Conservation (phyloP, 2,797 vertebrate species). For the Chaetophractus vellerosus region DNA sequence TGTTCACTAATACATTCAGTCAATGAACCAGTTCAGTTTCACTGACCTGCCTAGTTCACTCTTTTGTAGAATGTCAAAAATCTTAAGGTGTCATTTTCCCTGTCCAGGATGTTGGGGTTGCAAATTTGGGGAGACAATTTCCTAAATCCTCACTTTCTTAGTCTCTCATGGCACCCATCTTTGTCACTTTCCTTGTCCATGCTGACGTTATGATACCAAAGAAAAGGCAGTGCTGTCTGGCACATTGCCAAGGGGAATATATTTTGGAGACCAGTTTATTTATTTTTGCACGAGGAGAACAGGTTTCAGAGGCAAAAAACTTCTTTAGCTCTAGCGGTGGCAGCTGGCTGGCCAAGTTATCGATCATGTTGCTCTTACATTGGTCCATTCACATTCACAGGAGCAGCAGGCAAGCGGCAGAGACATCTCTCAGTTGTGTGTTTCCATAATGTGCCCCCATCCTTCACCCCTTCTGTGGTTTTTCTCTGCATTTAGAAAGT, state of each 20-base stretch:
- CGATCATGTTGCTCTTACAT: constrained; percentile 64
- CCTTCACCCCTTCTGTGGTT: constrained; percentile 81
- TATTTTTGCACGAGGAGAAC: background rate
- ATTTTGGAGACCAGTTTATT: background rate
- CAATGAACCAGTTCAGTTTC: background rate
- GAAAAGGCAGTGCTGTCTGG: background rate
- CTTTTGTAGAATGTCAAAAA: background rate
- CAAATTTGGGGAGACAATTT: background rate
- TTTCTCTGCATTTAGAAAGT: constrained; percentile 87
- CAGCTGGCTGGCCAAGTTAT: constrained; percentile 70
- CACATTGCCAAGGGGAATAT: background rate
- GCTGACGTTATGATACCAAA: background rate
- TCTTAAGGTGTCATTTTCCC: background rate
- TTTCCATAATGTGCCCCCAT: constrained; percentile 80
- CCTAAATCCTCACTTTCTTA: too few relatives aligned
- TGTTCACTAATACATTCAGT: background rate
- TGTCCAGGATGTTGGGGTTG: background rate
- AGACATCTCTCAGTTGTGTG: constrained; percentile 80
- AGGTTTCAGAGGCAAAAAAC: background rate
- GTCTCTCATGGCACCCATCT: too few relatives aligned
- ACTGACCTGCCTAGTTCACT: background rate
- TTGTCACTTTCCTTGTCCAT: background rate
- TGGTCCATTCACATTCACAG: constrained; percentile 77
- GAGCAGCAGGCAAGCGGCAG: constrained; percentile 47
- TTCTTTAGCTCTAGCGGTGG: background rate